Evolutionary conservation across 2,888 invertebrate species (phyloP), one percentile per base, ranked within the genome.

Genomic region (Hyposoter didymator): DNA sequence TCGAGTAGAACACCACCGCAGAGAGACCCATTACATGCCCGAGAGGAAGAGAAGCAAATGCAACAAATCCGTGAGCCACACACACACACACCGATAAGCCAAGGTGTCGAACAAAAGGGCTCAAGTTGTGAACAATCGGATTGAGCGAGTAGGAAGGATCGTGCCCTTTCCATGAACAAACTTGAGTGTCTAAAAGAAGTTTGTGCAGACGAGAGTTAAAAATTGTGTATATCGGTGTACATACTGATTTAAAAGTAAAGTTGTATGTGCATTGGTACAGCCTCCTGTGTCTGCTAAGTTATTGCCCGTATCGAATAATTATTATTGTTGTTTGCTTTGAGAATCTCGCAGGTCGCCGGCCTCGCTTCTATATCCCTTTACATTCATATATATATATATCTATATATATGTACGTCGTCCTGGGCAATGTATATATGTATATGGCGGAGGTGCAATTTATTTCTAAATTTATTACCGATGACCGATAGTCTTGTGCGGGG

Each of bases 241-340:
- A 32, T 45, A 80, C 80, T 45, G 80, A 80, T 80, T 80, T 66
- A 80, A 80, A 73, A 64, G n/a, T 39, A n/a, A 39, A 64, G 72
- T 66, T 80, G 79, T 79, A 72, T 72, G 79, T 64, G 66, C 73
- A 66, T 80, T 55, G 78, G 82, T 82, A 72, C 80, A 84, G 84
- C 82, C 79, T 82, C 87, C 85, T 82, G 87, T 84, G 84, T 81
- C 83, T 76, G 87, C 89, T 90, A 91, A 92, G 90, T 91, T 92
- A 92, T 92, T 91, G 90, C 91, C 89, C 89, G 90, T 92, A 93
- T 93, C 93, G 92, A 93, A 94, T 94, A 93, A 94, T 94, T 93
- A 94, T 94, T 93, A 93, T 93, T 94, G 93, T 94, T 94, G 93
- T 94, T 94, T 94, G 93, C 93, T 93, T 93, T 93, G 91, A 92